These are phyloP conservation scores for Chrysotoxum bicinctum DNA, from an alignment of 2,888 invertebrate genomes.

Conservation along the genomic window DNA sequence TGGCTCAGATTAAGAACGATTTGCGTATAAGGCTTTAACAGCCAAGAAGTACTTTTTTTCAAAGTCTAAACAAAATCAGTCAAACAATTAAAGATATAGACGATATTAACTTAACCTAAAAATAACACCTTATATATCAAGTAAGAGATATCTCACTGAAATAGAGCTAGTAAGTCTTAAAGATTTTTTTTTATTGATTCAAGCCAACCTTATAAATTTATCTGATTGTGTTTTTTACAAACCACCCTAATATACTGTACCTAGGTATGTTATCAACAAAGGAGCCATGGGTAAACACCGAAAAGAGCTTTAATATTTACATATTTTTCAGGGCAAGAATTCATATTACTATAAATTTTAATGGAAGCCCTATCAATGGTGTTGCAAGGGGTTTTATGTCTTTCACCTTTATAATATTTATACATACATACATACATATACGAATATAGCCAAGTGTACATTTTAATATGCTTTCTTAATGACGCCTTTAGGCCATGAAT, in stretches of 20 bases:
- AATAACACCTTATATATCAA: no score
- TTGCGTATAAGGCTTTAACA: no score
- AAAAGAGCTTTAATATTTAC: neutral
- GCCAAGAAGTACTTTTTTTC: no score
- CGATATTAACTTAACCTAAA: no score
- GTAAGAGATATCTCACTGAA: no score
- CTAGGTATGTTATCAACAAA: neutral
- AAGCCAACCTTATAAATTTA: no score
- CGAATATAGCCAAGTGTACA: neutral
- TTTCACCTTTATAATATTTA: neutral
- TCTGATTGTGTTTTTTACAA: no score
- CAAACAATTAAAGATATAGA: no score
- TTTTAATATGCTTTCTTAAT: constrained; percentile 3
- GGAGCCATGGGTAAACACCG: neutral
- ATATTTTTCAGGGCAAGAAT: neutral
- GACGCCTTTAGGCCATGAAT: constrained; percentile 14
- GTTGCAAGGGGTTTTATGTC: neutral
- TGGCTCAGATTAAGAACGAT: no score
- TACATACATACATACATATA: neutral
- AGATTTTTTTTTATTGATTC: no score
- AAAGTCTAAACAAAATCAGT: no score
- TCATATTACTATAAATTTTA: neutral
- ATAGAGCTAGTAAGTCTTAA: no score
- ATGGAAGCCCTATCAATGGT: constrained; percentile 5
- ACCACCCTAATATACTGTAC: neutral